Percentiles rank a stretch among this genome's conserved stretches.
These are phyloP conservation scores for Holothuria glaberrima DNA, from an alignment of 35 echinoderm and acorn worm species.

Conservation along the genomic window DNA sequence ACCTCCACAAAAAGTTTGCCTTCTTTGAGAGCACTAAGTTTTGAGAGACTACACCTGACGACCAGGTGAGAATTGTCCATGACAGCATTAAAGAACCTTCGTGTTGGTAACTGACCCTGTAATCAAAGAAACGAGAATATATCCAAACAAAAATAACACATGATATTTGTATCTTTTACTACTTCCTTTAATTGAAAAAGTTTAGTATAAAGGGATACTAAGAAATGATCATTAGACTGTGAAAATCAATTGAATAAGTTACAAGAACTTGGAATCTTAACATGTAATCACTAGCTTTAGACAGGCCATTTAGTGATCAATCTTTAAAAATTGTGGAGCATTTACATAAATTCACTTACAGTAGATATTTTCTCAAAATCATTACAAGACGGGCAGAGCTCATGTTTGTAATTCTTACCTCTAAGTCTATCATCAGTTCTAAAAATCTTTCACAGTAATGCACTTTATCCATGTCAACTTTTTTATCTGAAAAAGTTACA, in stretches of 20 bases:
- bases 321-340: too few relatives aligned
- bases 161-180: too few relatives aligned
- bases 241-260: neutral
- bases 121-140: neutral
- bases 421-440: slow-evolving; percentile 90
- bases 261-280: neutral
- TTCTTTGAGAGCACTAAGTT: slow-evolving; percentile 70
- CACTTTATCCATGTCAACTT: slow-evolving; percentile 58
- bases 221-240: neutral
- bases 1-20: slow-evolving; percentile 98
- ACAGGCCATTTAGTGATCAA: too few relatives aligned
- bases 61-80: slow-evolving; percentile 96
- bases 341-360: neutral
- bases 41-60: slow-evolving; percentile 82
- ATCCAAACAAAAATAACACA: too few relatives aligned
- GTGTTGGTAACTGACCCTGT: slow-evolving; percentile 85
- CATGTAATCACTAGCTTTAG: too few relatives aligned
- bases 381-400: too few relatives aligned
- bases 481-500: neutral
- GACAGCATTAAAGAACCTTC: slow-evolving; percentile 98
- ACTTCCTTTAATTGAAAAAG: too few relatives aligned
- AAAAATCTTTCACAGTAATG: slow-evolving; percentile 98
- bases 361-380: too few relatives aligned
- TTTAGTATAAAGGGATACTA: too few relatives aligned
- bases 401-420: slow-evolving; percentile 58